These are phyloP conservation scores for Lasioglossum morio DNA, from an alignment of 2,888 invertebrate genomes.

Conservation along the genomic window DNA sequence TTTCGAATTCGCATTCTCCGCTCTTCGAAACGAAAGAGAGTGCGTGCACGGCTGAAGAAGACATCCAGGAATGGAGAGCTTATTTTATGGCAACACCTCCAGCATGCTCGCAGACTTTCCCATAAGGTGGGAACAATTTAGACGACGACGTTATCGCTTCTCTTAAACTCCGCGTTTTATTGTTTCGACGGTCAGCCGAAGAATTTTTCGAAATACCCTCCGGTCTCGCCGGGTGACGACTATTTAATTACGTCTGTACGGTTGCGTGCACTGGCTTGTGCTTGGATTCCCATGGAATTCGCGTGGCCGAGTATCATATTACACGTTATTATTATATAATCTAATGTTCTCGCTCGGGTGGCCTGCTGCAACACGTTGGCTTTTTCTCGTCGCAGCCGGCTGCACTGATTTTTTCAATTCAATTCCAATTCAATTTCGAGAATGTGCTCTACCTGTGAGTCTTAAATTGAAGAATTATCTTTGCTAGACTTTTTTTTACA, in stretches of 20 bases:
- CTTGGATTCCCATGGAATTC: neutral
- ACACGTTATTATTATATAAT: conserved; percentile 6
- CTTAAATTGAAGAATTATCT: neutral
- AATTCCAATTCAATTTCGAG: neutral
- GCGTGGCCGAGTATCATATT: neutral
- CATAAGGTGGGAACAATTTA: conserved; percentile 42
- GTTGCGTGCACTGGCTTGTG: neutral
- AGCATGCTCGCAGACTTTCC: conserved; percentile 18
- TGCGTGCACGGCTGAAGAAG: neutral
- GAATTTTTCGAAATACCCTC: neutral
- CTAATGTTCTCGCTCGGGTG: neutral
- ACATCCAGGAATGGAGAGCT: conserved; percentile 29
- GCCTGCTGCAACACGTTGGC: neutral
- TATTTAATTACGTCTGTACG: conserved; percentile 9
- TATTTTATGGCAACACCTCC: conserved; percentile 35
- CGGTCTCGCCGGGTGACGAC: neutral
- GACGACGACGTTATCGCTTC: conserved; percentile 30
- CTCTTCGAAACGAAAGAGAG: neutral
- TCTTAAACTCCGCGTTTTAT: conserved; percentile 38
- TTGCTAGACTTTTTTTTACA: neutral
- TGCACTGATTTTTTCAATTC: neutral
- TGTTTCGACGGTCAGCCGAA: conserved; percentile 13
- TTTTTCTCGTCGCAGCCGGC: neutral
- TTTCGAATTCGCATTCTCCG: neutral
- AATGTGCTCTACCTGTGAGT: no score